phyloP scores from a whole-genome alignment of 2,113 vertebrate genomes.

The Callocephalon fimbriatum region DNA sequence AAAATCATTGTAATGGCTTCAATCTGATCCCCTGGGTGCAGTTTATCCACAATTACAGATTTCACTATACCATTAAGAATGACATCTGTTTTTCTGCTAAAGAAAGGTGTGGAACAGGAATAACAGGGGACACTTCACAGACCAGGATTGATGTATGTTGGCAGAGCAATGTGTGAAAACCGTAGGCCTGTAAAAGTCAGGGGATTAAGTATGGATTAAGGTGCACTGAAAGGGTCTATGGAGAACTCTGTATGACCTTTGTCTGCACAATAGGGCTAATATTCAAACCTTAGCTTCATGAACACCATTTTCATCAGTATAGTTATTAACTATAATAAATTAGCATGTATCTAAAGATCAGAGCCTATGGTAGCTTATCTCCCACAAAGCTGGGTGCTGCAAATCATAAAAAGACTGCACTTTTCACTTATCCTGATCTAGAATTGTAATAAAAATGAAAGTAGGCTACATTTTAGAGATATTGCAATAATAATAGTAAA shows the following conservation, averaged over 20 bases:
- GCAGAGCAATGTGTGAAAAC: conserved; percentile 16
- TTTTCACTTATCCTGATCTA: background rate
- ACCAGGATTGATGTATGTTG: background rate
- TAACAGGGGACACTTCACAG: conserved; percentile 12
- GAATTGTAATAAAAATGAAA: background rate
- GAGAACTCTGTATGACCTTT: conserved; percentile 17
- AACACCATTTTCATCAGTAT: background rate
- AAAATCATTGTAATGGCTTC: conserved; percentile 23
- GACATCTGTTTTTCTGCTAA: background rate
- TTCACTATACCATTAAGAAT: conserved; percentile 5
- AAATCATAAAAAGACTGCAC: background rate
- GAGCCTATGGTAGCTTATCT: background rate
- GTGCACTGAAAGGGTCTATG: background rate
- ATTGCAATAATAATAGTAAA: background rate
- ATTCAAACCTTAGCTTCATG: background rate
- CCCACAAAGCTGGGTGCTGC: background rate
- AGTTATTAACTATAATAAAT: background rate
- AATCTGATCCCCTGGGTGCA: background rate
- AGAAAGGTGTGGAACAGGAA: background rate
- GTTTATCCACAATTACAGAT: background rate
- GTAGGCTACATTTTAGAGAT: background rate
- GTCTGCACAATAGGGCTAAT: background rate
- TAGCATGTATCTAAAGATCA: background rate
- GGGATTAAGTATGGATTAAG: background rate
- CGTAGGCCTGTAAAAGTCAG: background rate